Evolutionary conservation across 2,113 vertebrate species (phyloP), one percentile per base, ranked within the genome.

Genomic region (Lophura nycthemera): DNA sequence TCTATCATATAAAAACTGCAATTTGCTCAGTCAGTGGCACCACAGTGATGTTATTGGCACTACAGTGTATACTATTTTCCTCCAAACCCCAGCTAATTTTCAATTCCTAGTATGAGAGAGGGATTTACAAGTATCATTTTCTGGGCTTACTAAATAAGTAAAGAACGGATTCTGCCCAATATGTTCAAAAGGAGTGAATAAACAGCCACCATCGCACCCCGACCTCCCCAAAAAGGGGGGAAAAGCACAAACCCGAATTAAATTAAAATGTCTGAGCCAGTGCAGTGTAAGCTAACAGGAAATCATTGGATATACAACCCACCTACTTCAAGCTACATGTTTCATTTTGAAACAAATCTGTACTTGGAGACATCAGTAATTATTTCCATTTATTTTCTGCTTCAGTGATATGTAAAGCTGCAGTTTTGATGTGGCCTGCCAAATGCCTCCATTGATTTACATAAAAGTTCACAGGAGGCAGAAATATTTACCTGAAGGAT

Each of bases 401-500:
- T 95, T 94, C 91, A 92, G 64, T 86, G 88, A 72, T 89, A 95
- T 78, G 86, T 92, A 88, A 95, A 95, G 88, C 91, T 90, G 76
- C 61, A 88, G 89, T 91, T 96, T 90, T 91, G 88, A 83, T 95
- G 75, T 8, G 34, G 73, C 76, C 93, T 95, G 91, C 96, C 95
- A 97, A 96, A 75, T 90, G 76, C 88, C 70, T 94, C 85, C 0
- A 2, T 86, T 95, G 87, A 92, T 95, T 95, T 95, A 75, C 93
- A 94, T 90, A 74, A 88, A 92, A 95, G 91, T 88, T 92, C 91
- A 86, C 79, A 81, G 83, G 52, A 89, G 65, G 69, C 76, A 95
- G 88, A 96, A 96, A 95, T 91, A 92, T 95, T 96, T 96, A 85
- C 89, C 76, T 91, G 61, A 86, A 82, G 83, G 85, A 95, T 90